Evolutionary conservation across 2,888 invertebrate genomes (phyloP).

Genomic region (Tenthredo amoena): DNA sequence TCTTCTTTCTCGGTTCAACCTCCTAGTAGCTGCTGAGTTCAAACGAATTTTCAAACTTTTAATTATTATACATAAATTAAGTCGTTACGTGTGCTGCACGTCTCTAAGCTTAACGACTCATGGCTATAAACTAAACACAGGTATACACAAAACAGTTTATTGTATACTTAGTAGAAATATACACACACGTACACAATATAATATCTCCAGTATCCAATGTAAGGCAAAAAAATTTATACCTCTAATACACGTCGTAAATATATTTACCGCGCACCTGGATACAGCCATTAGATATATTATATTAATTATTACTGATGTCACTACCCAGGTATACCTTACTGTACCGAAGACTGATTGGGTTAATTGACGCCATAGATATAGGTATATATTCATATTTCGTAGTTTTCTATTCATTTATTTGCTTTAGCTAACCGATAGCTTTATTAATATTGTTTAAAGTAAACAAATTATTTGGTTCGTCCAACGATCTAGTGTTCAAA

Average conservation of each 20-base stretch:
- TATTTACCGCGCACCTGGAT: conserved; percentile 35
- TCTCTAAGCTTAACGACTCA: conserved; percentile 11
- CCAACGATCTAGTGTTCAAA: too few relatives aligned
- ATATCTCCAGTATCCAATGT: neutral
- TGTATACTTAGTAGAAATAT: neutral
- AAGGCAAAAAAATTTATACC: conserved; percentile 19
- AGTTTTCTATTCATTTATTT: neutral
- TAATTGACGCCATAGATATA: neutral
- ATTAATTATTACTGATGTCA: conserved; percentile 18
- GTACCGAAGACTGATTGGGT: neutral
- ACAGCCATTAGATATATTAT: conserved; percentile 5
- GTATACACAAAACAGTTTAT: conserved; percentile 6
- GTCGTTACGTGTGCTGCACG: conserved; percentile 23
- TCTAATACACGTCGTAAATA: conserved; percentile 28
- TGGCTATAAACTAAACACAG: conserved; percentile 25
- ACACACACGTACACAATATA: neutral
- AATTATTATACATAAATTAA: conserved; percentile 32
- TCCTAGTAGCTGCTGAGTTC: conserved; percentile 23
- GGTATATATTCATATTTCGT: neutral
- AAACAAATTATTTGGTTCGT: too few relatives aligned
- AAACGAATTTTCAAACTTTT: conserved; percentile 35
- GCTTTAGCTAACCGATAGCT: too few relatives aligned
- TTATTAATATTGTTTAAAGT: too few relatives aligned
- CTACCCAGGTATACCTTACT: neutral
- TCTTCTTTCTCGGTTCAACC: neutral